Evolutionary conservation across 2,797 vertebrate species (phyloP).

Genomic region (Odontamblyopus lacepedii): DNA sequence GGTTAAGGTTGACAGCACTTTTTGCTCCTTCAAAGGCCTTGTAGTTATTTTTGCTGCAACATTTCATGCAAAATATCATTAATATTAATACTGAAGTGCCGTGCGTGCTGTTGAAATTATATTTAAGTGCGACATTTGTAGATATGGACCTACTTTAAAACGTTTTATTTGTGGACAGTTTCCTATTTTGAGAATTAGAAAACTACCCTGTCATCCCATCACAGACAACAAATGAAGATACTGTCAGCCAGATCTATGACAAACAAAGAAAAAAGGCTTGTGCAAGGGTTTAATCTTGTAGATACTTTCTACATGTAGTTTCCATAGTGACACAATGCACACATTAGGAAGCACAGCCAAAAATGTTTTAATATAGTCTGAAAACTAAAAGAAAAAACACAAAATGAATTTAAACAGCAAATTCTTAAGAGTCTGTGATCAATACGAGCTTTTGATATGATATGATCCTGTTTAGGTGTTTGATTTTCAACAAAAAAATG

Average conservation of each 20-base stretch:
- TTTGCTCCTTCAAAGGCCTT: conserved; percentile 17
- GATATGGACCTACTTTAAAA: neutral
- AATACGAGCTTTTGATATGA: too few relatives aligned
- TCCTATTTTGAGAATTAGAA: conserved; percentile 12
- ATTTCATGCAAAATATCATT: conserved; percentile 10
- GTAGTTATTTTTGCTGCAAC: conserved; percentile 14
- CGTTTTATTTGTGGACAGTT: conserved; percentile 11
- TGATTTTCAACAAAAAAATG: too few relatives aligned
- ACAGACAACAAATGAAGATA: neutral
- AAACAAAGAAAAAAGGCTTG: too few relatives aligned
- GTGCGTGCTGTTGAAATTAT: conserved; percentile 5
- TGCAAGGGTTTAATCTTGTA: too few relatives aligned
- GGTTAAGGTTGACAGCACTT: conserved; percentile 19
- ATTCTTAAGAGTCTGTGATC: too few relatives aligned
- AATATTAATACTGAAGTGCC: conserved; percentile 25
- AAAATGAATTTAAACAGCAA: too few relatives aligned
- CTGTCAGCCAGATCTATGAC: neutral
- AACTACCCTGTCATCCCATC: neutral
- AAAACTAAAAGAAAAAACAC: too few relatives aligned
- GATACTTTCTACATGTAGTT: too few relatives aligned
- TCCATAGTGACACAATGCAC: too few relatives aligned
- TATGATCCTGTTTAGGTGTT: too few relatives aligned
- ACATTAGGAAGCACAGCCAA: too few relatives aligned
- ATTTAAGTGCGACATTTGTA: conserved; percentile 1
- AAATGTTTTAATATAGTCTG: too few relatives aligned